Conservation (phyloP, 1,140 invertebrate genomes). For the Octopus sinensis region DNA sequence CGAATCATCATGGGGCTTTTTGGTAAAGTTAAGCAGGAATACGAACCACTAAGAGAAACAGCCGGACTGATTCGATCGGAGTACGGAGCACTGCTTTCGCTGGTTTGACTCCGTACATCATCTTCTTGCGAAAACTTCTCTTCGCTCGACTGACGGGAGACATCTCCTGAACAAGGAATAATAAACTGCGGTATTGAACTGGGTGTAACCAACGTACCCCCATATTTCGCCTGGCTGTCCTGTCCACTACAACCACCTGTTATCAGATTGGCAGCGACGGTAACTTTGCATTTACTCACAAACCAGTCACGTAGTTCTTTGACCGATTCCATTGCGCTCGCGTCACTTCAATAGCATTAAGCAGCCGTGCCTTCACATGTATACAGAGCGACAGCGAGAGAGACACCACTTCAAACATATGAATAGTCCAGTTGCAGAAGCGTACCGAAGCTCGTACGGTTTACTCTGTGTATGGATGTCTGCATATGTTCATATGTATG, state of each 20-base stretch:
- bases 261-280: slow-evolving; percentile 7
- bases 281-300: slow-evolving; percentile 38
- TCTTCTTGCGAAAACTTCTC: slow-evolving; percentile 34
- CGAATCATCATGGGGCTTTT: slow-evolving; percentile 26
- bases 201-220: slow-evolving; percentile 38
- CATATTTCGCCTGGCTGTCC: not conserved
- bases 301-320: slow-evolving; percentile 48
- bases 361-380: not conserved
- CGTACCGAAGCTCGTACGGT: not conserved
- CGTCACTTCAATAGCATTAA: not conserved
- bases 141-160: slow-evolving; percentile 38
- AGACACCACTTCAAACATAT: not conserved
- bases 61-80: slow-evolving; percentile 38
- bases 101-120: slow-evolving; percentile 31
- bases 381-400: not conserved
- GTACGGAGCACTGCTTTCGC: slow-evolving; percentile 30
- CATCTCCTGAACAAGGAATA: slow-evolving; percentile 46
- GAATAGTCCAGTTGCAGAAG: not conserved
- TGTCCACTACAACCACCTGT: slow-evolving; percentile 10
- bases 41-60: slow-evolving; percentile 32
- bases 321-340: slow-evolving; percentile 36
- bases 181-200: slow-evolving; percentile 49
- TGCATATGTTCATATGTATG: not conserved
- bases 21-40: slow-evolving; percentile 32
- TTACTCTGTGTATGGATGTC: not conserved